These are phyloP conservation scores for Himalopsyche kuldschensis DNA, from an alignment of 2,888 invertebrate species.

Conservation along the genomic window DNA sequence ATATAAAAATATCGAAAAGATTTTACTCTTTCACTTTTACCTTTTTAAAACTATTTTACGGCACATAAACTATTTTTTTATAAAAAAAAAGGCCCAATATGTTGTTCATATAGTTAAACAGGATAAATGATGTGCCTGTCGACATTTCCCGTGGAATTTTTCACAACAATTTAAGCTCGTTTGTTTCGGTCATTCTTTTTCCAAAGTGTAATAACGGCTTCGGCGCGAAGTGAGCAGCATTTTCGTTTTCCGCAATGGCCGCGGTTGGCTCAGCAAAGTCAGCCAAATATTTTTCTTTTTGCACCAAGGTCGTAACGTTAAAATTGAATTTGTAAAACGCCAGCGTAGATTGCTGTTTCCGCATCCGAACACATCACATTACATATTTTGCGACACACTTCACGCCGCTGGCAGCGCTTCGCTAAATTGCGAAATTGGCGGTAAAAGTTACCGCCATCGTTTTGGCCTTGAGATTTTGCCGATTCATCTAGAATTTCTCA, in stretches of 20 bases:
- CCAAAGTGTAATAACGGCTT: background rate
- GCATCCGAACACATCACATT: constrained; percentile 23
- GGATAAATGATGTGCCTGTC: no score
- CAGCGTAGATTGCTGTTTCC: constrained; percentile 28
- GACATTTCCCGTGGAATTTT: background rate
- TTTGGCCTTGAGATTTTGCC: constrained; percentile 6
- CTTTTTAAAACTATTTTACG: no score
- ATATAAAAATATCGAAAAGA: no score
- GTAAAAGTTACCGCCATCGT: constrained; percentile 43
- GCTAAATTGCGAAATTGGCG: constrained; percentile 44
- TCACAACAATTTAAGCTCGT: background rate
- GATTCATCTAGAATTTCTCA: background rate
- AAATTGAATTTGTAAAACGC: constrained; percentile 26
- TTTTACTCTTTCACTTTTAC: no score
- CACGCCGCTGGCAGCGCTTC: constrained; percentile 46
- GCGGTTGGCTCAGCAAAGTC: background rate
- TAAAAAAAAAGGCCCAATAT: no score
- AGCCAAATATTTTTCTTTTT: background rate
- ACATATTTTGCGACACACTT: constrained; percentile 43
- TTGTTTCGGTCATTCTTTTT: background rate
- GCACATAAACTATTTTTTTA: no score
- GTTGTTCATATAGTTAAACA: no score
- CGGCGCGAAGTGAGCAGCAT: background rate
- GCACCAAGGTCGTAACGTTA: constrained; percentile 3
- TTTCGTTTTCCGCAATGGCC: background rate